Evolutionary conservation across 2,888 invertebrate genomes (phyloP).

Genomic region (Drepanosiphum platanoidis): DNA sequence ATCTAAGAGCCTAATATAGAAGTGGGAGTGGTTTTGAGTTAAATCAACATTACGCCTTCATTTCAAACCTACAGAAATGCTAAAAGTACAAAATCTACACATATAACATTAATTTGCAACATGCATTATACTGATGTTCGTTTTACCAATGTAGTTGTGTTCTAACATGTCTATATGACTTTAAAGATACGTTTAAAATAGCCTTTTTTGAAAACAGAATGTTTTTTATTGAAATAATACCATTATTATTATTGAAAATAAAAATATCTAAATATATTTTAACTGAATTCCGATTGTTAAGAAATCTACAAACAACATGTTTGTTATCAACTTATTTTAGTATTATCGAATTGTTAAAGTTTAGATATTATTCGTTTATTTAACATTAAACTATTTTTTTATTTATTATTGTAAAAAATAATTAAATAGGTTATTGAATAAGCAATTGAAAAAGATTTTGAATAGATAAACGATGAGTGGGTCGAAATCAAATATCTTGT

Average conservation of each 20-base stretch:
- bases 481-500: neutral
- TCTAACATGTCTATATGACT: neutral
- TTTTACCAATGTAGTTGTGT: neutral
- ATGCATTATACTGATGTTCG: neutral
- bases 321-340: neutral
- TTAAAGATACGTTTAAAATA: neutral
- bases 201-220: neutral
- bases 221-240: neutral
- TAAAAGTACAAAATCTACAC: constrained; percentile 33
- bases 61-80: constrained; percentile 56
- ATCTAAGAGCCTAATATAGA: constrained; percentile 58
- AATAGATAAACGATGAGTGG: neutral
- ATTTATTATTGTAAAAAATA: neutral
- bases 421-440: neutral
- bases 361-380: neutral
- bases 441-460: neutral
- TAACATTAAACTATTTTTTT: neutral
- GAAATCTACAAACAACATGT: neutral
- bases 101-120: neutral
- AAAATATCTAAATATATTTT: neutral
- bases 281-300: neutral
- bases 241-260: neutral
- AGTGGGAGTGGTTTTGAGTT: constrained; percentile 49
- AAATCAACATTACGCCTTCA: constrained; percentile 60
- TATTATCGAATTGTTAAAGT: neutral